phyloP scores from a whole-genome alignment of 1,140 invertebrate species.

The Penaeus chinensis region DNA sequence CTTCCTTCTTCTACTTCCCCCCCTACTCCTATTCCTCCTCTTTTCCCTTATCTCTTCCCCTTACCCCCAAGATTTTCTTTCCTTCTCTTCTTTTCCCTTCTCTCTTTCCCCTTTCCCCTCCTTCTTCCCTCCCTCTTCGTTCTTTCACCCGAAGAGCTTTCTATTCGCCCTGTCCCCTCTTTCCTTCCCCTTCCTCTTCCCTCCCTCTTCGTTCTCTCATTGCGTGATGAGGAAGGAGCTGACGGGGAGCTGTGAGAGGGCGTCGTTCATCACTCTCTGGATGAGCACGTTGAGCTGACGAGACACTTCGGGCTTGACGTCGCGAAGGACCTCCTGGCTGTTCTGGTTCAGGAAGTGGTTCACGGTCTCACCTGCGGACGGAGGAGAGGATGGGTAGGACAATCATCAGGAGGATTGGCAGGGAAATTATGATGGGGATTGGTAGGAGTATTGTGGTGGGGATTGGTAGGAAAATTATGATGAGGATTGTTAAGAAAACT shows the following conservation, averaged over 20 bases:
- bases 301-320: constrained; percentile 39
- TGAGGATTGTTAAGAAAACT: too few relatives aligned
- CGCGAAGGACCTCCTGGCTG: constrained; percentile 37
- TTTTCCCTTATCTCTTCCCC: too few relatives aligned
- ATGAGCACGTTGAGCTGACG: constrained; percentile 27
- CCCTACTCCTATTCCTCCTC: too few relatives aligned
- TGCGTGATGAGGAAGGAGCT: constrained; percentile 32
- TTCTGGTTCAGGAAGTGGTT: constrained; percentile 53
- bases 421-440: too few relatives aligned
- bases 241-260: constrained; percentile 49
- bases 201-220: neutral
- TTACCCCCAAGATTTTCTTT: too few relatives aligned
- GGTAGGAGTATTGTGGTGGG: too few relatives aligned
- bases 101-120: too few relatives aligned
- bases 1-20: too few relatives aligned
- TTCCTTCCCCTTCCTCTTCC: neutral
- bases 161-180: neutral
- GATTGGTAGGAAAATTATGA: too few relatives aligned
- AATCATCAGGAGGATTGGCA: too few relatives aligned
- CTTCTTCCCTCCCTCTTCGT: too few relatives aligned
- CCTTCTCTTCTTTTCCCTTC: too few relatives aligned
- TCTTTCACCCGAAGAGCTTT: neutral
- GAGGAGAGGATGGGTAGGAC: neutral
- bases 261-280: constrained; percentile 50
- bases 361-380: constrained; percentile 10